These are phyloP conservation scores for Sarcophaga subvicina DNA, from an alignment of 2,888 invertebrate species.

Conservation along the genomic window DNA sequence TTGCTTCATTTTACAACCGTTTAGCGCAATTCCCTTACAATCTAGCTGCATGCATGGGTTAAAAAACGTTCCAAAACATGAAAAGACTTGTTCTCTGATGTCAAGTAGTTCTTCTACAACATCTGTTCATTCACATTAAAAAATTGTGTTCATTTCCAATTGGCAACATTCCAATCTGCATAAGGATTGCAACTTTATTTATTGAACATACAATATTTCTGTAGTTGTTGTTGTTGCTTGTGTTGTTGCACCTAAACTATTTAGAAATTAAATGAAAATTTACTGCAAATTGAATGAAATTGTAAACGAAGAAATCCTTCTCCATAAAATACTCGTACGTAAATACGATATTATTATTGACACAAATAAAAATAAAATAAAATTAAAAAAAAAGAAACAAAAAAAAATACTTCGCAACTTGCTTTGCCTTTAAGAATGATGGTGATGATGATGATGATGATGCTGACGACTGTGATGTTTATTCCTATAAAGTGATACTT, in stretches of 20 bases:
- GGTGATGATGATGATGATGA: no score
- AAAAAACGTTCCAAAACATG: no score
- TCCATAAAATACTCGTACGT: constrained; percentile 17
- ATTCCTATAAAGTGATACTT: constrained; percentile 28
- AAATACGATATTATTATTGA: constrained; percentile 20
- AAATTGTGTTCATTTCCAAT: constrained; percentile 22
- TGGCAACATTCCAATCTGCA: constrained; percentile 12
- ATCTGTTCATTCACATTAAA: no score
- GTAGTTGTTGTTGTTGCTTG: no score
- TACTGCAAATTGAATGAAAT: constrained; percentile 27
- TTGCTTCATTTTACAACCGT: no score
- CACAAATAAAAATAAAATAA: constrained; percentile 11
- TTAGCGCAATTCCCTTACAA: no score
- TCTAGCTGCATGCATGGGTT: no score
- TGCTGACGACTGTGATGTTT: no score
- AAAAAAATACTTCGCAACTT: constrained; percentile 13
- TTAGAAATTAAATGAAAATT: constrained; percentile 49
- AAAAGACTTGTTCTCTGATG: no score
- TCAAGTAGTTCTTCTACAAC: no score
- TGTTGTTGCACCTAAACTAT: background rate
- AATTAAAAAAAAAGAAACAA: background rate
- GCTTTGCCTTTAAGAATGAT: background rate
- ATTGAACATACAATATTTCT: constrained; percentile 15
- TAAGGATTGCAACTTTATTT: constrained; percentile 35
- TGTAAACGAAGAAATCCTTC: background rate